phyloP scores from a whole-genome alignment of 2,888 invertebrate genomes.

The Leptogaster cylindrica region DNA sequence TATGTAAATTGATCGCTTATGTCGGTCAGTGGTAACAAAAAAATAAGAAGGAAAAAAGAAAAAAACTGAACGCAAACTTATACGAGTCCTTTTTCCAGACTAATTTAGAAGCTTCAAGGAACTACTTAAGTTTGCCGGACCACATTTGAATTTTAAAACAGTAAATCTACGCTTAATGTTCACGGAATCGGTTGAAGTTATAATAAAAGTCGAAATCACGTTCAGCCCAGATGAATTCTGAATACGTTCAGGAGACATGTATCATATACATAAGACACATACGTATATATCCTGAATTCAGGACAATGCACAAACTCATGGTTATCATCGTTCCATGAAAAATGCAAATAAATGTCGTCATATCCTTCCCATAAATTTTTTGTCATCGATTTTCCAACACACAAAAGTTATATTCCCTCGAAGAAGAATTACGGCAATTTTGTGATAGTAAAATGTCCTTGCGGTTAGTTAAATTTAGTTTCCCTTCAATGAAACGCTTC shows the following conservation, averaged over 20 bases:
- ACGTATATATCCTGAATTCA: no score
- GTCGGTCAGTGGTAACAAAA: no score
- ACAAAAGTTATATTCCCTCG: background rate
- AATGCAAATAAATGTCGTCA: slow-evolving; percentile 47
- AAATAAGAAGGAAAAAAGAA: no score
- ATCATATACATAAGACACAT: no score
- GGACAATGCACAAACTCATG: slow-evolving; percentile 23
- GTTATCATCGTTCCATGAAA: slow-evolving; percentile 40
- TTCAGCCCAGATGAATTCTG: slow-evolving; percentile 21
- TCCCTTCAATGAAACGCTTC: slow-evolving; percentile 2
- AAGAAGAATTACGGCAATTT: slow-evolving; percentile 16
- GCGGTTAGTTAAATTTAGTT: slow-evolving; percentile 27
- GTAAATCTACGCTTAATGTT: slow-evolving; percentile 25
- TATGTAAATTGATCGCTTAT: no score
- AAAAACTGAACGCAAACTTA: no score
- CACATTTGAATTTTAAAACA: slow-evolving; percentile 26
- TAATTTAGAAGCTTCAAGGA: background rate
- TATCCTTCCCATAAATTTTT: slow-evolving; percentile 44
- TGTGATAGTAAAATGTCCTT: slow-evolving; percentile 27
- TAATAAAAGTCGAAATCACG: slow-evolving; percentile 33
- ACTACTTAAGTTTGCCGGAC: slow-evolving; percentile 21
- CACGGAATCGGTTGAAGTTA: slow-evolving; percentile 1
- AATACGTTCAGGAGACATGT: background rate
- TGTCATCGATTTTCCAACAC: slow-evolving; percentile 44
- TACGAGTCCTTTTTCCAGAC: background rate